phyloP scores from a whole-genome alignment of 2,888 invertebrate species.

The Sesia bembeciformis region DNA sequence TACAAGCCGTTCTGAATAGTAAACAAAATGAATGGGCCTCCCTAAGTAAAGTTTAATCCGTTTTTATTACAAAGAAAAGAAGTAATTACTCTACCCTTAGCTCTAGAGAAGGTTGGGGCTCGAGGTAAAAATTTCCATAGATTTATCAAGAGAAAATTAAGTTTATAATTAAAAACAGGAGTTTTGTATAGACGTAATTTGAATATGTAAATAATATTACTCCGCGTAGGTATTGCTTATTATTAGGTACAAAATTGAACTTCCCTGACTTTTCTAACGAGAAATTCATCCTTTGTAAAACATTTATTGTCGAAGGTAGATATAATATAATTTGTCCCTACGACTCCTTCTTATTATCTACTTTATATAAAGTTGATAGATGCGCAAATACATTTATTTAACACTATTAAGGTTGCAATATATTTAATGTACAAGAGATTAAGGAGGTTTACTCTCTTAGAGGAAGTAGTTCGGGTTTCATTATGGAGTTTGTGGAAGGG shows the following conservation, averaged over 20 bases:
- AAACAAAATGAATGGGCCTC: constrained; percentile 71
- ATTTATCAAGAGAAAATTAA: constrained; percentile 75
- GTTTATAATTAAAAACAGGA: constrained; percentile 75
- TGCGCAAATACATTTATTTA: too few species aligned
- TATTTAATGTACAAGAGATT: background rate
- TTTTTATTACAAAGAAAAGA: constrained; percentile 75
- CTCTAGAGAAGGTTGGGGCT: constrained; percentile 64
- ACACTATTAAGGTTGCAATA: too few species aligned
- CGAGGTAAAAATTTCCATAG: constrained; percentile 74
- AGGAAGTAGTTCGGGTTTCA: constrained; percentile 25
- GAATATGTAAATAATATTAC: constrained; percentile 59
- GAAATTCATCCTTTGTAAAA: too few species aligned
- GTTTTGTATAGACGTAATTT: constrained; percentile 71
- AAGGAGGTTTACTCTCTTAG: constrained; percentile 2
- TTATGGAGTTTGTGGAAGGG: constrained; percentile 17
- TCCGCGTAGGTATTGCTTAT: background rate
- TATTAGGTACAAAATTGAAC: background rate
- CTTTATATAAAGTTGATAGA: too few species aligned
- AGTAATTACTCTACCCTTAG: constrained; percentile 73
- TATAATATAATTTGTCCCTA: too few species aligned
- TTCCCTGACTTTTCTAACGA: too few species aligned
- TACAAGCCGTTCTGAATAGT: constrained; percentile 67
- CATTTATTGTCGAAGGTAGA: too few species aligned
- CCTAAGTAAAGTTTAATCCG: constrained; percentile 75
- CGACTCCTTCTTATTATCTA: too few species aligned